Evolutionary conservation across 2,113 vertebrate genomes (phyloP).

Genomic region (Melospiza melodia): DNA sequence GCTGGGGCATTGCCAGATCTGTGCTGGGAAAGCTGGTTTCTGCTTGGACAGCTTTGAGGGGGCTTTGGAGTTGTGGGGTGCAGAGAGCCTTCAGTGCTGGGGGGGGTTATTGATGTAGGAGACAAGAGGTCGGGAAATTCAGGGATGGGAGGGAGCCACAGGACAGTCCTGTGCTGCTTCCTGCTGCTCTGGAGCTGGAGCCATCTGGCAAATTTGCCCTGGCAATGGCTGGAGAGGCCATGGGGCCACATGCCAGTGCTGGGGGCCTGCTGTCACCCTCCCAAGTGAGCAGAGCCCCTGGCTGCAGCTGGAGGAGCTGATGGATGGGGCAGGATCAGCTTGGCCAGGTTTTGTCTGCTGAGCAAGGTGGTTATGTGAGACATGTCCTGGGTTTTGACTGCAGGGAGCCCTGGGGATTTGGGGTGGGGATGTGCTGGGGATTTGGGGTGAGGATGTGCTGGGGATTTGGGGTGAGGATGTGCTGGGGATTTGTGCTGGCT

Average conservation of each 20-base stretch:
- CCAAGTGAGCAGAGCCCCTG: neutral
- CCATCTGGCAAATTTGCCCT: neutral
- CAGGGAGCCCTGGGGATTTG: neutral
- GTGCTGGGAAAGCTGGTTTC: neutral
- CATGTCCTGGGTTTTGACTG: neutral
- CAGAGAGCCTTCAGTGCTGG: neutral
- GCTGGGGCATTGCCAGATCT: neutral
- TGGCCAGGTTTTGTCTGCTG: neutral
- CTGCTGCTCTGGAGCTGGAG: rapidly evolving
- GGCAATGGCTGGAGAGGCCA: neutral
- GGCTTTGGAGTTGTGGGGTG: neutral
- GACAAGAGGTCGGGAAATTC: neutral
- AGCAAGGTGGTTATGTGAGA: rapidly evolving
- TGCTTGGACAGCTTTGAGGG: neutral
- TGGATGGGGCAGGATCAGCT: neutral
- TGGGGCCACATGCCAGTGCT: neutral
- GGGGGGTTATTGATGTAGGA: neutral
- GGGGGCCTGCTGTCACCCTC: neutral
- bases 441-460: too few species aligned
- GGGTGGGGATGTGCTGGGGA: too few species aligned
- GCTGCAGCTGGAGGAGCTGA: neutral
- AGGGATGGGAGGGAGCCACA: neutral
- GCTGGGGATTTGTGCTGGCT: neutral
- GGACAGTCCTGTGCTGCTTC: neutral
- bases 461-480: too few species aligned